Conservation (phyloP, 2,888 invertebrate species). For the Dicranocentrus wangi region DNA sequence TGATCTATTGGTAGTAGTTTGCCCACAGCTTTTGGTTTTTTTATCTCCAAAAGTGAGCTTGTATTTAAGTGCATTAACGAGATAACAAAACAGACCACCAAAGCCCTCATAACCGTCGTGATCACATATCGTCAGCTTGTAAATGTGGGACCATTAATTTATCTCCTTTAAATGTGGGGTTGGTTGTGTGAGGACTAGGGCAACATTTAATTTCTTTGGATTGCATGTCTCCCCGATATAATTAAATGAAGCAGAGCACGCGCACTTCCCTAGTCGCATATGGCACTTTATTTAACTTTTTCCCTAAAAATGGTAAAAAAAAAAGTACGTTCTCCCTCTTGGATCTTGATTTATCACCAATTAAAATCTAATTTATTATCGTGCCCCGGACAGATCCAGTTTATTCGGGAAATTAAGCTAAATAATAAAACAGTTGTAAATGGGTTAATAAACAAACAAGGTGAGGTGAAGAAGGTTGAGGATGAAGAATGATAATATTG, state of each 20-base stretch:
- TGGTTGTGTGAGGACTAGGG: too few species aligned
- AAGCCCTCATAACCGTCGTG: background rate
- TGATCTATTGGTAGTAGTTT: background rate
- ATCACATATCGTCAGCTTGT: conserved; percentile 3
- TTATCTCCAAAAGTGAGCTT: too few species aligned
- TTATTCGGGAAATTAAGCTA: background rate
- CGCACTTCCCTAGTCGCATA: background rate
- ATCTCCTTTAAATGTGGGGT: too few species aligned
- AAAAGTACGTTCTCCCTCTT: too few species aligned
- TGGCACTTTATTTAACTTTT: too few species aligned
- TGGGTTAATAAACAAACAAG: conserved; percentile 4
- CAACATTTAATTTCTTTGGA: background rate
- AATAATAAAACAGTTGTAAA: background rate
- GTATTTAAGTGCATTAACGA: too few species aligned
- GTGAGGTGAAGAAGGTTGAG: too few species aligned
- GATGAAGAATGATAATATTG: too few species aligned
- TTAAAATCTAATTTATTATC: background rate
- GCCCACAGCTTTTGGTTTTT: background rate
- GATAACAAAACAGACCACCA: conserved; percentile 9
- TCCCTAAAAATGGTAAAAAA: too few species aligned
- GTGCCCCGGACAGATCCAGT: background rate
- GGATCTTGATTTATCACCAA: conserved; percentile 2
- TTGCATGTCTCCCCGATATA: background rate
- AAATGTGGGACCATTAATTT: background rate
- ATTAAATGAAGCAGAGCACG: background rate